A percentile compares a stretch with the other conserved stretches of the same genome.
Conservation (phyloP, 2,888 invertebrate species). For the Junonia oenone region DNA sequence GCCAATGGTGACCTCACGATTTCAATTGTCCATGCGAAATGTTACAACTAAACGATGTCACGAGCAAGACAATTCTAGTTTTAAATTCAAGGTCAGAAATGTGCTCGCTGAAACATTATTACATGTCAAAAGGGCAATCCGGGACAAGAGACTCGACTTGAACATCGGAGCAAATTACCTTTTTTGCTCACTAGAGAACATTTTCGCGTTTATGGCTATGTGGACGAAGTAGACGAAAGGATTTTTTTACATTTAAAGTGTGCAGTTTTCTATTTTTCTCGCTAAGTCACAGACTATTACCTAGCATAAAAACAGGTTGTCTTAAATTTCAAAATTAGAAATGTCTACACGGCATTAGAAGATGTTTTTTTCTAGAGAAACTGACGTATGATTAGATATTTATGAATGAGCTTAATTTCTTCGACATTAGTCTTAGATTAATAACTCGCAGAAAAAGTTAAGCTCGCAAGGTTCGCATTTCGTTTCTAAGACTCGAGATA, state of each 20-base stretch:
- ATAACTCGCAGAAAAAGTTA: constrained; percentile 21
- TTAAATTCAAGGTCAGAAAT: constrained; percentile 73
- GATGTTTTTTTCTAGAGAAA: constrained; percentile 10
- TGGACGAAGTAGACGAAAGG: neutral
- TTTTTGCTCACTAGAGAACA: constrained; percentile 2
- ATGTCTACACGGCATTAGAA: constrained; percentile 4
- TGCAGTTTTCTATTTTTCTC: neutral
- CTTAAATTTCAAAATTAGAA: constrained; percentile 1
- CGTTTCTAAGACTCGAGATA: constrained; percentile 23
- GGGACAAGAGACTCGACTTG: neutral
- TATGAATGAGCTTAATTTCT: constrained; percentile 17
- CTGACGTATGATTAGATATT: constrained; percentile 23
- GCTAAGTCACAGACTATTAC: neutral
- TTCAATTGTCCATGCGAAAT: constrained; percentile 78
- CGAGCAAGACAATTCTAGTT: constrained; percentile 68
- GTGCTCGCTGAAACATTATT: constrained; percentile 50
- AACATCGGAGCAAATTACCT: constrained; percentile 1
- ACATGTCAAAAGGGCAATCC: constrained; percentile 26
- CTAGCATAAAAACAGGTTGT: neutral
- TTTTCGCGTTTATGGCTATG: constrained; percentile 4
- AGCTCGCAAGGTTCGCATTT: constrained; percentile 21
- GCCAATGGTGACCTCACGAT: constrained; percentile 76
- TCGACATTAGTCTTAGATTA: constrained; percentile 20
- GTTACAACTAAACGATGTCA: constrained; percentile 74
- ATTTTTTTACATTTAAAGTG: neutral